A percentile compares a stretch with the other conserved stretches of the same genome.
phyloP scores from a whole-genome alignment of 2,797 vertebrate genomes.

The Alectoris magna region DNA sequence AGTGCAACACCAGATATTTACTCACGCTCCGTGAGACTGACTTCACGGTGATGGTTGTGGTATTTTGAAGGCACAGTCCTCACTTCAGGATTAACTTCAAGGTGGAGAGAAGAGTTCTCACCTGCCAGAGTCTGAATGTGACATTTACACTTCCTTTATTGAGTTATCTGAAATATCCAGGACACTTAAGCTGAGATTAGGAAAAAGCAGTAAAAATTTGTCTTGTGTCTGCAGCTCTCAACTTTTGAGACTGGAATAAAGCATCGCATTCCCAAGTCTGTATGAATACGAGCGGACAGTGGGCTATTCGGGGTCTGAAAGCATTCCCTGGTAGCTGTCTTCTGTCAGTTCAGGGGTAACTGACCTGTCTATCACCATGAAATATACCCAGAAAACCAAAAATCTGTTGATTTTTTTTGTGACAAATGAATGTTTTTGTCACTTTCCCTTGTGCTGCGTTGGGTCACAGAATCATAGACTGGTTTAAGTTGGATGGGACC shows the following conservation, averaged over 20 bases:
- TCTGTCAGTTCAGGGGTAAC: not conserved
- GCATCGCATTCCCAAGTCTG: not conserved
- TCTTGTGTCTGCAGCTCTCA: not conserved
- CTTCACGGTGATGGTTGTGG: not conserved
- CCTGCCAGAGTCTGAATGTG: not conserved
- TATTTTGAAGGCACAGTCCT: not conserved
- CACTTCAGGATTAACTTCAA: not conserved
- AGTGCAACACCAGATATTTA: fast-evolving
- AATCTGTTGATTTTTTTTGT: not conserved
- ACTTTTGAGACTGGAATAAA: not conserved
- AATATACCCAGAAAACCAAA: not conserved
- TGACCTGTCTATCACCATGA: not conserved
- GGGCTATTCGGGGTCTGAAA: not conserved
- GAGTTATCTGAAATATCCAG: not conserved
- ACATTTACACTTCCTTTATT: not conserved
- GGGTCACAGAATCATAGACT: no score
- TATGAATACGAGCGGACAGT: not conserved
- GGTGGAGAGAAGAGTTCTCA: not conserved
- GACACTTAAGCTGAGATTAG: not conserved
- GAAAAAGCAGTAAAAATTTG: not conserved
- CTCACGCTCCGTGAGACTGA: not conserved
- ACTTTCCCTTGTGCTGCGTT: not conserved
- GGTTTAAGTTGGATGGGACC: no score
- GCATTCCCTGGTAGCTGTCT: not conserved
- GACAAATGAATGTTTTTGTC: not conserved